phyloP scores from a whole-genome alignment of 2,888 invertebrate species.

The Didymodactylos carnosus region DNA sequence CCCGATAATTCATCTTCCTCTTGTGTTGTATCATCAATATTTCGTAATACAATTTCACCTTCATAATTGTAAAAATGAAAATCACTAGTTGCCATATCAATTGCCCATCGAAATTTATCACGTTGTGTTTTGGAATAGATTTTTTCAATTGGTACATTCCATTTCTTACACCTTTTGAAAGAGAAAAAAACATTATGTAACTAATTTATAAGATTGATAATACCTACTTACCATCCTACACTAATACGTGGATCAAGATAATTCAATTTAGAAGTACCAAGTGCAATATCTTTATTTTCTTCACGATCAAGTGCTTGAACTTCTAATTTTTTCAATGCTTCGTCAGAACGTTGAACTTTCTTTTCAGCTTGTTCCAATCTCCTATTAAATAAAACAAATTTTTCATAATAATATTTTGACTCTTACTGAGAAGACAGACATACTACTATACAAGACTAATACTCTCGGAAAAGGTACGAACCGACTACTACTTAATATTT shows the following conservation, averaged over 20 bases:
- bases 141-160: conserved; percentile 83
- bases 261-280: conserved; percentile 94
- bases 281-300: conserved; percentile 94
- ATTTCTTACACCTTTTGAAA: conserved; percentile 56
- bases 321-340: conserved; percentile 76
- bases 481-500: no score
- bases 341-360: conserved; percentile 58
- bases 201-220: not conserved
- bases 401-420: no score
- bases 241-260: conserved; percentile 96
- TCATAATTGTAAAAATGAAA: conserved; percentile 30
- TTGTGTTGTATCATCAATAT: not conserved
- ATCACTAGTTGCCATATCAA: conserved; percentile 89
- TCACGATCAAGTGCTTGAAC: conserved; percentile 88
- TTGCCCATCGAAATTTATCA: conserved; percentile 98
- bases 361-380: conserved; percentile 51
- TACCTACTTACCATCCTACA: conserved; percentile 58
- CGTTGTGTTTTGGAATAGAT: conserved; percentile 98
- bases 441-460: no score
- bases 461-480: no score
- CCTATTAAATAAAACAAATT: conserved; percentile 18
- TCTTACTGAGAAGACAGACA: no score
- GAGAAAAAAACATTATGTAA: not conserved
- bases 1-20: not conserved
- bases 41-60: conserved; percentile 13